Evolutionary conservation across 2,888 invertebrate species (phyloP), one percentile per base, ranked within the genome.

Genomic region (Latheticus oryzae): DNA sequence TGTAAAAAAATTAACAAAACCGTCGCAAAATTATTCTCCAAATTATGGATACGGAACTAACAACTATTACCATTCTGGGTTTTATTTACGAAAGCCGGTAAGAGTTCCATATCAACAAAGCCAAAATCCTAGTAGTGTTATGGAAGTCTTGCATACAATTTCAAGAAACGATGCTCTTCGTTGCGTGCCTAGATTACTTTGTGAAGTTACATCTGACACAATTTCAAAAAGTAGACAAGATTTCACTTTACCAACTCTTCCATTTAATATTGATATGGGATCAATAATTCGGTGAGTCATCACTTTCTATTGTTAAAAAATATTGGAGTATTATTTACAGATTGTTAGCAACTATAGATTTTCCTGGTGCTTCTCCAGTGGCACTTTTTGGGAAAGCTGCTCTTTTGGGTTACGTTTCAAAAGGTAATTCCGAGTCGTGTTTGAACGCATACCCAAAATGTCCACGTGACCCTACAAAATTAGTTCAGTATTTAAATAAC

Each of bases 401-500:
- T 0, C 78, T 91, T 42, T 80, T 91, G 2, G 93, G 93, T 0
- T 84, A 89, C 67, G 85, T 87, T 1, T 83, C 86, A n/a, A 82
- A 83, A 60, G 86, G 84, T 3, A 84, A 85, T 66, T 75, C 86
- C 0, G 62, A 62, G 16, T 76, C 79, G 0, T 90, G 90, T 67
- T 80, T 83, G 30, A 80, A 81, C 56, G 87, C 88, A 5, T 93
- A 91, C 71, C 85, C 88, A 0, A 82, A 82, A 43, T 93, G 93
- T 70, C 93, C 93, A 0, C 83, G 83, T 37, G 87, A 89, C 73
- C 83, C 89, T 17, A 87, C 88, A 63, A 84, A 86, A 64, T 82
- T 93, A 5, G 83, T 92, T 23, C 81, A 88, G 73, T 93, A 93
- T 74, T 80, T 93, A 42, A 93, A 93, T 79, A 93, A 91, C 76